Evolutionary conservation across 2,797 vertebrate genomes (phyloP).

Genomic region (Pogonophryne albipinna): DNA sequence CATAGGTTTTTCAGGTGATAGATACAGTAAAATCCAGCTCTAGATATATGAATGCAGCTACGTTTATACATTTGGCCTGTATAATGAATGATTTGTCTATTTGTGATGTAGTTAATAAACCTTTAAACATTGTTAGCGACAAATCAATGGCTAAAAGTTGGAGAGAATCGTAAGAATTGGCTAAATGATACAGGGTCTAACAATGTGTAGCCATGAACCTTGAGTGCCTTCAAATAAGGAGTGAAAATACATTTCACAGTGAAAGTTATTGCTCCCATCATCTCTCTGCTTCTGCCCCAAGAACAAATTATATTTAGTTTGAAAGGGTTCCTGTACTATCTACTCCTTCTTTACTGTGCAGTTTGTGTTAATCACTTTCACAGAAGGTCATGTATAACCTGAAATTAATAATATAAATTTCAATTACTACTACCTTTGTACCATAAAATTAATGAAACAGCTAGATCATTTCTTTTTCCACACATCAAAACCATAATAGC

Average conservation of each 20-base stretch:
- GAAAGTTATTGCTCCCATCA: background rate
- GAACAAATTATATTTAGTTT: background rate
- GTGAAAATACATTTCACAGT: conserved; percentile 4
- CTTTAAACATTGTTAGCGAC: background rate
- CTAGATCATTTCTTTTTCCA: background rate
- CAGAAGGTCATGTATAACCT: background rate
- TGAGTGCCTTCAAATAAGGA: background rate
- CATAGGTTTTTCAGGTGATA: no score
- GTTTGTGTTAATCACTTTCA: background rate
- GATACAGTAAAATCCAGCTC: background rate
- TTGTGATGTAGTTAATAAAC: background rate
- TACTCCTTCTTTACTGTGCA: background rate
- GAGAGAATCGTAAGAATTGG: background rate
- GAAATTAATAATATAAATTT: conserved; percentile 4
- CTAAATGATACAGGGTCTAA: background rate
- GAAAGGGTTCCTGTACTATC: background rate
- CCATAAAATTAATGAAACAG: background rate
- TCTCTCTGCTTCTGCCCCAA: background rate
- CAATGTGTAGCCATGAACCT: background rate
- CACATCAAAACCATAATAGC: background rate
- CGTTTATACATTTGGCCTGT: background rate
- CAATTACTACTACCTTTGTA: conserved; percentile 1
- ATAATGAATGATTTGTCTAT: background rate
- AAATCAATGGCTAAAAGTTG: background rate
- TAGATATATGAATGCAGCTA: background rate